These are phyloP conservation scores for Cottoperca gobio DNA, from an alignment of 2,797 vertebrate genomes.

Conservation along the genomic window DNA sequence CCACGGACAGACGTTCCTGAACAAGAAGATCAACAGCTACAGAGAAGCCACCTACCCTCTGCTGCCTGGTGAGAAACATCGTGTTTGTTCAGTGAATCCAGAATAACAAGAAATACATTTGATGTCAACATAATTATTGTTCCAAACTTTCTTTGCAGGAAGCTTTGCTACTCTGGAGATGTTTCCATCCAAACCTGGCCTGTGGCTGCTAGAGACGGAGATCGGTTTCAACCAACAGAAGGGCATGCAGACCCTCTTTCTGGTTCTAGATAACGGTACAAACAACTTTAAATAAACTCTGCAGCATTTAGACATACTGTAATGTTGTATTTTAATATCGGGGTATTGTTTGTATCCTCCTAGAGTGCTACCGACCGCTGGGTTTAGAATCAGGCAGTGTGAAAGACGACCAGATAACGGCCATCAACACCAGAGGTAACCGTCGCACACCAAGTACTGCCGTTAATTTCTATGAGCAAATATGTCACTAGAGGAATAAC, in stretches of 20 bases:
- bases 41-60: conserved; percentile 90
- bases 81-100: background rate
- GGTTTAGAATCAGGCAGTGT: conserved; percentile 89
- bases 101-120: too few species aligned
- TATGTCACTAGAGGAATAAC: background rate
- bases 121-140: background rate
- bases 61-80: conserved; percentile 87
- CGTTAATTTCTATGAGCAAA: background rate
- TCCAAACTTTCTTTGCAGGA: conserved; percentile 81
- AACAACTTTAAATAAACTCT: background rate
- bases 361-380: conserved; percentile 90
- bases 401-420: conserved; percentile 88
- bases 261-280: conserved; percentile 91
- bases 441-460: too few species aligned
- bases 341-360: conserved; percentile 21
- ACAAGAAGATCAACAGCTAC: conserved; percentile 85
- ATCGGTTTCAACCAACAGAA: conserved; percentile 89
- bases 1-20: conserved; percentile 93
- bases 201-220: conserved; percentile 95
- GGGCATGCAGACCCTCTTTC: conserved; percentile 94
- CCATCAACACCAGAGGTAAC: conserved; percentile 85
- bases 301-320: background rate
- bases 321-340: conserved; percentile 3
- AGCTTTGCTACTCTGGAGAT: conserved; percentile 94
- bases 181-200: conserved; percentile 90